A percentile compares a stretch with the other conserved stretches of the same genome.
Evolutionary conservation across 2,113 vertebrate genomes (phyloP).

Genomic region (Pipa parva): DNA sequence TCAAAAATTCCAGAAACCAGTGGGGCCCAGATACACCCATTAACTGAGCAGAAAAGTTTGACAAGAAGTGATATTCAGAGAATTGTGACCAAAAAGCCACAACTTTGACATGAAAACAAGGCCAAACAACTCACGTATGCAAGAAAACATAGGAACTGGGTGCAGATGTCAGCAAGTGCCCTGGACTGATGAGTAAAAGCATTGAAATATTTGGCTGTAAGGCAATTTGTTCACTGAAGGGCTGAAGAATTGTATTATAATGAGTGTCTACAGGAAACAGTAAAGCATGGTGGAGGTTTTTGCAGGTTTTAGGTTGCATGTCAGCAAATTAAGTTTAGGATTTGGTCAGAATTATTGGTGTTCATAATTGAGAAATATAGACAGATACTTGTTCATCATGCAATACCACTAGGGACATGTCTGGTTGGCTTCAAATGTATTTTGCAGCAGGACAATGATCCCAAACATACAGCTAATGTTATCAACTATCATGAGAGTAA

Average conservation of each 20-base stretch:
- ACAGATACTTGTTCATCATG: neutral
- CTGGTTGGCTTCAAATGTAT: slow-evolving; percentile 1
- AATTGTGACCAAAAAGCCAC: neutral
- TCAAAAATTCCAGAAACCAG: neutral
- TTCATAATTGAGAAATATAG: neutral
- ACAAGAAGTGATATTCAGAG: neutral
- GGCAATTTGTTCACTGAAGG: neutral
- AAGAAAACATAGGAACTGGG: neutral
- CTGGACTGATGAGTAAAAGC: too few species aligned
- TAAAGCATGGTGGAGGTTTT: neutral
- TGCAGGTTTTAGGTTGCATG: neutral
- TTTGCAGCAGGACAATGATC: neutral
- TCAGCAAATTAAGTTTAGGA: neutral
- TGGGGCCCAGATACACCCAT: neutral
- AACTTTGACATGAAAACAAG: too few species aligned
- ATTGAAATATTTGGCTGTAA: neutral
- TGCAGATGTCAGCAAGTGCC: neutral
- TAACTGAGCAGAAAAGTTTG: neutral
- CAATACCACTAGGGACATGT: neutral
- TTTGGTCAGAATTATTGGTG: neutral
- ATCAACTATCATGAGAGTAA: too few species aligned
- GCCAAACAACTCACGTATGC: neutral
- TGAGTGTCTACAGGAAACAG: too few species aligned
- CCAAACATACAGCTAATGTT: neutral
- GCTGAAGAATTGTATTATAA: neutral